phyloP scores from a whole-genome alignment of 2,797 vertebrate species.

The Falco cherrug region DNA sequence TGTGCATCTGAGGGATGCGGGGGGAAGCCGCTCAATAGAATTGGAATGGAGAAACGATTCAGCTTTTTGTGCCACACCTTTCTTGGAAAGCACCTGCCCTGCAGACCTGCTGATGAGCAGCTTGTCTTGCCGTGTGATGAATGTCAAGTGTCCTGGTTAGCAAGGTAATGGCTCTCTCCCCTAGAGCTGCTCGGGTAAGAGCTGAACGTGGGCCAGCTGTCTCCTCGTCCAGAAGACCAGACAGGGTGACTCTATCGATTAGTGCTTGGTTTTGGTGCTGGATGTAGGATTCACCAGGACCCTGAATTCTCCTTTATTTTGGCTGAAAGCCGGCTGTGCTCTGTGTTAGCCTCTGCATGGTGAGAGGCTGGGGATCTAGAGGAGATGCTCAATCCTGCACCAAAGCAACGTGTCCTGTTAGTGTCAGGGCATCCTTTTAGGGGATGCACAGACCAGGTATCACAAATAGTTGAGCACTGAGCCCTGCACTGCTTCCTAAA shows the following conservation, averaged over 20 bases:
- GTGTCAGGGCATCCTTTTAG: background rate
- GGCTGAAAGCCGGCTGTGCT: background rate
- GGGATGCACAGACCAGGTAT: background rate
- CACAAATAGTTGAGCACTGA: background rate
- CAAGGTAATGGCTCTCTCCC: background rate
- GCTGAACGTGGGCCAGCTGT: background rate
- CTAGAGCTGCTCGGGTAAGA: background rate
- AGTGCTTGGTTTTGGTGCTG: background rate
- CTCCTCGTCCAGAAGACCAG: background rate
- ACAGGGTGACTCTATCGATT: background rate
- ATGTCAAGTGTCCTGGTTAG: background rate
- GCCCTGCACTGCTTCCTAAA: background rate
- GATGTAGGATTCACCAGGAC: background rate
- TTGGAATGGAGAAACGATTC: background rate
- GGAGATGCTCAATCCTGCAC: background rate
- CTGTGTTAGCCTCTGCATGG: background rate
- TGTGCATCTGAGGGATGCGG: background rate
- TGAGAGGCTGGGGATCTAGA: background rate
- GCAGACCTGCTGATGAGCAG: conserved; percentile 16
- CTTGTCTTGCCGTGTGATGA: background rate
- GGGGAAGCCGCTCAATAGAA: background rate
- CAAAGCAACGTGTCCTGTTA: background rate
- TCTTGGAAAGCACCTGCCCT: background rate
- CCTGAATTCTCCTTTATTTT: background rate
- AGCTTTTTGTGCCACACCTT: background rate